A percentile compares a stretch with the other conserved stretches of the same genome.
Conservation (phyloP, 2,888 invertebrate genomes). For the Lampropteryx suffumata region DNA sequence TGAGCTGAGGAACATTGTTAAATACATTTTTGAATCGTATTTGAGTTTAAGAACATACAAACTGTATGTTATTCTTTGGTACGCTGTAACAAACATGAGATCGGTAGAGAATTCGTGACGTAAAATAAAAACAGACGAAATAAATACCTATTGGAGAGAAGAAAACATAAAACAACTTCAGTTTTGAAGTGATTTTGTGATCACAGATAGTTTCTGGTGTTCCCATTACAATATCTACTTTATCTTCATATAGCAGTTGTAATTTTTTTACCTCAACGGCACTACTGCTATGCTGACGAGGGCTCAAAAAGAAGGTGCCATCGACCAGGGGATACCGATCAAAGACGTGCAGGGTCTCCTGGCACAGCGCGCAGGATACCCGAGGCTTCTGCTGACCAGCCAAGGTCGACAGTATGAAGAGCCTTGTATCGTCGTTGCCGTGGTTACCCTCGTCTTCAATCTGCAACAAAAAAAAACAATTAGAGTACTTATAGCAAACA, state of each 20-base stretch:
- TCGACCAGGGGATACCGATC: slow-evolving; percentile 99
- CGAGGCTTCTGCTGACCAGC: slow-evolving; percentile 94
- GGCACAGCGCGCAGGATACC: slow-evolving; percentile 94
- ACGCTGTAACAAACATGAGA: slow-evolving; percentile 7
- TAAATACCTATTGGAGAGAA: neutral
- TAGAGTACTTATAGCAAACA: neutral
- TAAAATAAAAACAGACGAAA: slow-evolving; percentile 2
- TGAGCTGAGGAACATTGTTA: slow-evolving; percentile 55
- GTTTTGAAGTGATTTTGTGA: no score
- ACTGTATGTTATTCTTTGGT: slow-evolving; percentile 31
- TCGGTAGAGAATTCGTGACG: slow-evolving; percentile 7
- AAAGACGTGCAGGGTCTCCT: slow-evolving; percentile 94
- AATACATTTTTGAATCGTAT: slow-evolving; percentile 70
- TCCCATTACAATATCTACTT: no score
- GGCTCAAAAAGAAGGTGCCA: slow-evolving; percentile 98
- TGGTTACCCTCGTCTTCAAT: slow-evolving; percentile 99
- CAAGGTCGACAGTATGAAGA: slow-evolving; percentile 96
- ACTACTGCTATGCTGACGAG: slow-evolving; percentile 93
- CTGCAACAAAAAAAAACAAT: slow-evolving; percentile 82
- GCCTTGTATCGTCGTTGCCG: slow-evolving; percentile 98
- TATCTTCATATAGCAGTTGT: no score
- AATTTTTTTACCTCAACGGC: slow-evolving; percentile 94
- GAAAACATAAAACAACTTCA: neutral
- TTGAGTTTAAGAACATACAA: slow-evolving; percentile 61
- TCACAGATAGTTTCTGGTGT: no score